A percentile compares a stretch with the other conserved stretches of the same genome.
phyloP scores from a whole-genome alignment of 2,888 invertebrate genomes.

The Urechis unicinctus region DNA sequence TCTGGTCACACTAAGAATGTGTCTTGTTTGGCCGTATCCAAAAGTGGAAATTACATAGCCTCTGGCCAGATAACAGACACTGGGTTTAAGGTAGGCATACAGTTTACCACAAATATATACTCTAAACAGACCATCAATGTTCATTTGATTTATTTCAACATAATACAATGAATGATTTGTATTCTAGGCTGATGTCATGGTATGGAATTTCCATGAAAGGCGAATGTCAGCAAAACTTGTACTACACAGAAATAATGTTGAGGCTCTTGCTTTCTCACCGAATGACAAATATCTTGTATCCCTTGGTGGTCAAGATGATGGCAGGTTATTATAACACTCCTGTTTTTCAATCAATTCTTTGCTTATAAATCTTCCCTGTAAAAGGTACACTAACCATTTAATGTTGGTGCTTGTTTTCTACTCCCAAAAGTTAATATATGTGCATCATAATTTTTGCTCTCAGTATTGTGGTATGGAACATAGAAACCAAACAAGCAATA shows the following conservation, averaged over 20 bases:
- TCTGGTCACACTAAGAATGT: constrained; percentile 50
- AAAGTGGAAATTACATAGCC: constrained; percentile 70
- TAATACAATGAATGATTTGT: neutral
- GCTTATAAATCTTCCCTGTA: neutral
- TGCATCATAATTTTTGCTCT: constrained; percentile 6
- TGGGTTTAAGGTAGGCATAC: constrained; percentile 78
- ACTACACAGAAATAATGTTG: constrained; percentile 81
- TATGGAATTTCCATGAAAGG: constrained; percentile 75
- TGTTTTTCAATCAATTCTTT: neutral
- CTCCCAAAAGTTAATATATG: too few species aligned
- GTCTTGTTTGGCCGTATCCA: constrained; percentile 56
- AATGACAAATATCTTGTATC: constrained; percentile 77
- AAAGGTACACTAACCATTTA: too few species aligned
- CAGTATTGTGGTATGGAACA: constrained; percentile 78
- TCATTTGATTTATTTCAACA: neutral
- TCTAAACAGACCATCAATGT: neutral
- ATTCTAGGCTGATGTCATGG: constrained; percentile 65
- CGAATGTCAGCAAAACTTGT: constrained; percentile 65
- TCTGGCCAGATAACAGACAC: constrained; percentile 87
- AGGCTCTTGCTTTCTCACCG: constrained; percentile 74
- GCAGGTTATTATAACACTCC: constrained; percentile 54
- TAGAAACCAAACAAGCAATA: constrained; percentile 58
- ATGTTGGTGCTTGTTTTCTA: too few species aligned
- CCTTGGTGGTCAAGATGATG: constrained; percentile 84
- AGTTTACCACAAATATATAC: too few species aligned